Evolutionary conservation across 2,797 vertebrate genomes (phyloP).

Genomic region (Arrhamphus sclerolepis): DNA sequence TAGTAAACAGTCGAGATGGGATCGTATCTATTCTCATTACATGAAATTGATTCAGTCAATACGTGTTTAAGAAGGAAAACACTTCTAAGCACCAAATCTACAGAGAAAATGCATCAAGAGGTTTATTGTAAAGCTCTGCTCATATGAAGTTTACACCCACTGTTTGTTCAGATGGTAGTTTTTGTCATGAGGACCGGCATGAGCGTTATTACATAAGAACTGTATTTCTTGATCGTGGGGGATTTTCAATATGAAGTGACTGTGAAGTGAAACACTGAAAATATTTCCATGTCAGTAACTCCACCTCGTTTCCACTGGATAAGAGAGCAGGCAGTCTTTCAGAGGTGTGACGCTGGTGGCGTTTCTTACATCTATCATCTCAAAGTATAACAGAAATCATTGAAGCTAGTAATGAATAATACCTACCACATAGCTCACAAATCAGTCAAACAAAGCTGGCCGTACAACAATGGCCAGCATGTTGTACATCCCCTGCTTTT

Average conservation of each 20-base stretch:
- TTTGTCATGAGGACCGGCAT: slow-evolving; percentile 18
- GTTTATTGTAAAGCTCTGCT: slow-evolving; percentile 31
- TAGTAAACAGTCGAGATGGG: slow-evolving; percentile 26
- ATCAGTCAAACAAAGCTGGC: slow-evolving; percentile 30
- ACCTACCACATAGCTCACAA: slow-evolving; percentile 31
- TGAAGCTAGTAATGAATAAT: slow-evolving; percentile 21
- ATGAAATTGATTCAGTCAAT: slow-evolving; percentile 53
- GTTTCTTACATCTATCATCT: slow-evolving; percentile 54
- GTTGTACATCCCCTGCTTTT: slow-evolving; percentile 19
- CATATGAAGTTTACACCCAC: slow-evolving; percentile 32
- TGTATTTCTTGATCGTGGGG: slow-evolving; percentile 10
- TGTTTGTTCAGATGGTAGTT: slow-evolving; percentile 24
- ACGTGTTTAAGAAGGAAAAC: slow-evolving; percentile 52
- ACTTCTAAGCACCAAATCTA: slow-evolving; percentile 45
- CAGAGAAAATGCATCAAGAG: slow-evolving; percentile 25
- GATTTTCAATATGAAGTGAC: slow-evolving; percentile 35
- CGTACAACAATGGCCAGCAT: slow-evolving; percentile 30
- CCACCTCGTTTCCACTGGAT: slow-evolving; percentile 37
- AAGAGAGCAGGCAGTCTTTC: slow-evolving; percentile 23
- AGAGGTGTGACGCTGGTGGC: slow-evolving; percentile 42
- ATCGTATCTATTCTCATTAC: slow-evolving; percentile 31
- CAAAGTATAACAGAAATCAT: slow-evolving; percentile 20
- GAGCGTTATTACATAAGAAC: slow-evolving; percentile 5
- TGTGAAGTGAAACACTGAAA: slow-evolving; percentile 29
- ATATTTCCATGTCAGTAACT: slow-evolving; percentile 21